Conservation (phyloP, 2,888 invertebrate species). For the Mythimna pallens region DNA sequence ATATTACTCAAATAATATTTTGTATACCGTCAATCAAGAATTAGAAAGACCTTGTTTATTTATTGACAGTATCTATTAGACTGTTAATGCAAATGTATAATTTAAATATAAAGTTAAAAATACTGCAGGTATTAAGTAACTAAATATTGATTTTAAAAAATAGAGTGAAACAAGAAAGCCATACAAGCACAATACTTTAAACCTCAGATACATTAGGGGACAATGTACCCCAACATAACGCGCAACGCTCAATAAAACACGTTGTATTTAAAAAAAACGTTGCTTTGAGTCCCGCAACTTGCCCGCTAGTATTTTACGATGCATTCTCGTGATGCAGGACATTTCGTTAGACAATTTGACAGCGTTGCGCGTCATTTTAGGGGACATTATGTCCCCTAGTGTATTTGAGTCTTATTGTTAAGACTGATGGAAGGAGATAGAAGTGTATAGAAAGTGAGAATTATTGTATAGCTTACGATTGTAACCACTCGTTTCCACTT, state of each 20-base stretch:
- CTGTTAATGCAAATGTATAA: slow-evolving; percentile 2
- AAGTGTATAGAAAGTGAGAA: slow-evolving; percentile 1
- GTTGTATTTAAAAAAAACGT: too few species aligned
- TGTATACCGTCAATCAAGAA: slow-evolving; percentile 19
- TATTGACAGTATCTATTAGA: slow-evolving; percentile 8
- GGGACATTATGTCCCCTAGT: too few species aligned
- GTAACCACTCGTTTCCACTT: slow-evolving; percentile 80
- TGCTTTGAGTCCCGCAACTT: too few species aligned
- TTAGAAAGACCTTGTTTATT: slow-evolving; percentile 18
- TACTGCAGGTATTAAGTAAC: background rate
- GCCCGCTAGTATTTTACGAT: too few species aligned
- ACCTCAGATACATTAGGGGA: too few species aligned
- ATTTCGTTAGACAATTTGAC: too few species aligned
- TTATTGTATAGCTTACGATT: slow-evolving; percentile 78
- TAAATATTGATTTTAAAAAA: background rate
- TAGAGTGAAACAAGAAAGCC: slow-evolving; percentile 36
- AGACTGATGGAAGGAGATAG: background rate
- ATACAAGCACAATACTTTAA: slow-evolving; percentile 12
- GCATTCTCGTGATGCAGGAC: too few species aligned
- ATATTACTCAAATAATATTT: slow-evolving; percentile 22
- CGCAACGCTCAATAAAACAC: too few species aligned
- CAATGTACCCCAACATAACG: too few species aligned
- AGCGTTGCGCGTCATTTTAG: too few species aligned
- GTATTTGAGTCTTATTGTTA: background rate
- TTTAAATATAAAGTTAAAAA: background rate